Percentiles rank a stretch among this genome's conserved stretches.
Evolutionary conservation across 2,797 vertebrate genomes (phyloP).

Genomic region (Poecilia wingei): DNA sequence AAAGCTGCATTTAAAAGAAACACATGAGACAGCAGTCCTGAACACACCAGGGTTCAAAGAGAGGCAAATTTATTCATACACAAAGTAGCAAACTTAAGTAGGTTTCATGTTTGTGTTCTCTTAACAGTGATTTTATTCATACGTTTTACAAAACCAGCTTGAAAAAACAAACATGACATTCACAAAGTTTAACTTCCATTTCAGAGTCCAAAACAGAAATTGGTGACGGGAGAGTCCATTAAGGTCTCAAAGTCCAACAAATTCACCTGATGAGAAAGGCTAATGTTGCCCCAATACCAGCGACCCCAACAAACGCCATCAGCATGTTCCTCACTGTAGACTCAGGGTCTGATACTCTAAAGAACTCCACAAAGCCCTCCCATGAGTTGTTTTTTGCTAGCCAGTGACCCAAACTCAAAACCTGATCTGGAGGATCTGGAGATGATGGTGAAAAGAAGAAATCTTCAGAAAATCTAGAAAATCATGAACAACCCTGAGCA

Average conservation of each 20-base stretch:
- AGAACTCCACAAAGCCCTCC: conserved; percentile 95
- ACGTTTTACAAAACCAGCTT: neutral
- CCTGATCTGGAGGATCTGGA: neutral
- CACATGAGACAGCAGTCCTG: neutral
- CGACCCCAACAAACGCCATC: conserved; percentile 87
- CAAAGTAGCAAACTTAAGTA: neutral
- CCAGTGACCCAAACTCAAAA: neutral
- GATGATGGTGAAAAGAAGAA: neutral
- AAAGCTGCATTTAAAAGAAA: neutral
- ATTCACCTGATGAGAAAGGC: conserved; percentile 89
- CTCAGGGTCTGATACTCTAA: conserved; percentile 87
- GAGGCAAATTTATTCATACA: neutral
- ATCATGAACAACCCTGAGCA: neutral
- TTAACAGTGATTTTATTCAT: neutral
- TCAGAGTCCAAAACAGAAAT: conserved; percentile 17
- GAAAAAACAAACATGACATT: neutral
- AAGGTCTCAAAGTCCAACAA: conserved; percentile 48
- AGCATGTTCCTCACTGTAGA: conserved; percentile 85
- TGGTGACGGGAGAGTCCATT: neutral
- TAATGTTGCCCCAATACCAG: conserved; percentile 88
- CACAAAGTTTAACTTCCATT: neutral
- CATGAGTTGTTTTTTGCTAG: no score
- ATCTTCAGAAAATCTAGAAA: neutral
- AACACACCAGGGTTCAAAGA: neutral
- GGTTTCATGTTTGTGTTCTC: neutral